Evolutionary conservation across 1,140 invertebrate species (phyloP).

Genomic region (Dryas iulia): DNA sequence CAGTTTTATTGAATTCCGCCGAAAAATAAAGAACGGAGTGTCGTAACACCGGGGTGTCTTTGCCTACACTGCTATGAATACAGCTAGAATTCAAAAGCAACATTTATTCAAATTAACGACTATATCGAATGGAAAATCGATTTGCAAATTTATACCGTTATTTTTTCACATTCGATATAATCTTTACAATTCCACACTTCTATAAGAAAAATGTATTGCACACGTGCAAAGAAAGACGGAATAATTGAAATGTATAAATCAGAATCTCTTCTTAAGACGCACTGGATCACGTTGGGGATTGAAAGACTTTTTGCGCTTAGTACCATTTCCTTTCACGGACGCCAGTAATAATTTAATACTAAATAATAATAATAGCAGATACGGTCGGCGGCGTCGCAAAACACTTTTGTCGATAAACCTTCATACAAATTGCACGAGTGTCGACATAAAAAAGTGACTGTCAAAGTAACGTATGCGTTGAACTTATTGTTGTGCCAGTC

Average conservation of each 20-base stretch:
- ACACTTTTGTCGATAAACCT: constrained; percentile 35
- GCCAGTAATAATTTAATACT: constrained; percentile 42
- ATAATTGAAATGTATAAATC: constrained; percentile 38
- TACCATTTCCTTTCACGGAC: constrained; percentile 35
- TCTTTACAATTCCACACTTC: too few species aligned
- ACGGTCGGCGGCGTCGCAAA: constrained; percentile 34
- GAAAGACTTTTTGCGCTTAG: constrained; percentile 42
- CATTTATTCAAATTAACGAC: too few species aligned
- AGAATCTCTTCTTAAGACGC: constrained; percentile 26
- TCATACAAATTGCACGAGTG: constrained; percentile 34
- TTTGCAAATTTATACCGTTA: too few species aligned
- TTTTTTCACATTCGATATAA: too few species aligned
- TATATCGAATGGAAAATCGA: too few species aligned
- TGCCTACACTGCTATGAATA: too few species aligned
- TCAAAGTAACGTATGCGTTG: constrained; percentile 23
- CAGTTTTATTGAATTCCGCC: too few species aligned
- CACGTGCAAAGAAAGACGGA: constrained; percentile 3
- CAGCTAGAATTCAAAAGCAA: too few species aligned
- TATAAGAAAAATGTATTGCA: neutral
- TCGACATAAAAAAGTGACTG: constrained; percentile 31
- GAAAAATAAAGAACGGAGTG: too few species aligned
- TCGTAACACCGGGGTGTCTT: too few species aligned
- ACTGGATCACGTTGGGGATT: constrained; percentile 31
- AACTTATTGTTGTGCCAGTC: constrained; percentile 29
- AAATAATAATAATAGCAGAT: constrained; percentile 34